phyloP scores from a whole-genome alignment of 2,888 invertebrate species.

The Tortricodes alternella region DNA sequence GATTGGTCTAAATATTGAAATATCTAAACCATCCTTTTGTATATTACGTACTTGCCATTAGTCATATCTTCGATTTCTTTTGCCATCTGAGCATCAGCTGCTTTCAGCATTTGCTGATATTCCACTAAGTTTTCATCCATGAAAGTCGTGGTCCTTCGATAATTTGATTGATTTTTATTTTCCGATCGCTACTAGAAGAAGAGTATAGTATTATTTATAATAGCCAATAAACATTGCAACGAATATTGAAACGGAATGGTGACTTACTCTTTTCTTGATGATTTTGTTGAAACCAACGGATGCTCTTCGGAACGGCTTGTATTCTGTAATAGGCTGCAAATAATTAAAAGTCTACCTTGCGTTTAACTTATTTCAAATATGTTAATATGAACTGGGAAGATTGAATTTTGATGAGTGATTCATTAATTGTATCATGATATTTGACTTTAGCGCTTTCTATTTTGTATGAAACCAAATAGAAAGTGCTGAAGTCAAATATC shows the following conservation, averaged over 20 bases:
- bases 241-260: background rate
- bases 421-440: too few species aligned
- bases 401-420: background rate
- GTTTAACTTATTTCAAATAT: background rate
- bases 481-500: too few species aligned
- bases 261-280: conserved; percentile 53
- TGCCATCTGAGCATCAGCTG: conserved; percentile 90
- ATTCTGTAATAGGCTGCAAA: conserved; percentile 61
- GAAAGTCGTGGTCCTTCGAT: conserved; percentile 83
- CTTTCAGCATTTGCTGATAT: conserved; percentile 85
- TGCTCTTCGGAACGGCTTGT: conserved; percentile 70
- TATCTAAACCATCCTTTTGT: background rate
- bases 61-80: conserved; percentile 92
- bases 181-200: conserved; percentile 79
- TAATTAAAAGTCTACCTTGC: conserved; percentile 29
- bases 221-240: background rate
- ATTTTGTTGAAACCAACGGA: conserved; percentile 76
- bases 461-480: too few species aligned
- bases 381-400: background rate
- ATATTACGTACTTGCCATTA: conserved; percentile 84
- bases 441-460: too few species aligned
- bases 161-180: conserved; percentile 59
- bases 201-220: conserved; percentile 28
- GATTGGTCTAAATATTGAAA: background rate
- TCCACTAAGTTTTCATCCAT: conserved; percentile 86